Evolutionary conservation across 2,888 invertebrate genomes (phyloP).

Genomic region (Brachypterus glaber): DNA sequence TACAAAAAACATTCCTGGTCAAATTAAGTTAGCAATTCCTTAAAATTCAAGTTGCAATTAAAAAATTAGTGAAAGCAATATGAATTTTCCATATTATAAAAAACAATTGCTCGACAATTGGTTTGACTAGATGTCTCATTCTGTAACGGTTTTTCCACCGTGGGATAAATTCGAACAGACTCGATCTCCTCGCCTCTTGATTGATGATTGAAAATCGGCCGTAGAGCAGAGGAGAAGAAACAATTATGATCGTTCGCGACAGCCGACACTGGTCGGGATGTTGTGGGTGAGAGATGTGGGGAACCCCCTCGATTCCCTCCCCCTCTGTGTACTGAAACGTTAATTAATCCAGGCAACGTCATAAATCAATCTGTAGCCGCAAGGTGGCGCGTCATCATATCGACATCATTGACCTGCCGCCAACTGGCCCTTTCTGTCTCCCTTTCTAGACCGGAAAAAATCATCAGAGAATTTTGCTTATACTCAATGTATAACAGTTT

Average conservation of each 20-base stretch:
- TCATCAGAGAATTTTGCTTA: no score
- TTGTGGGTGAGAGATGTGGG: slow-evolving; percentile 25
- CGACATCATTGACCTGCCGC: slow-evolving; percentile 41
- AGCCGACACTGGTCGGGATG: slow-evolving; percentile 31
- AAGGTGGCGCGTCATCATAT: slow-evolving; percentile 43
- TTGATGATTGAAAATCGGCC: slow-evolving; percentile 34
- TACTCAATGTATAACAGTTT: no score
- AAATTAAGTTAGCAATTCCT: no score
- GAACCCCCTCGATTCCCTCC: slow-evolving; percentile 34
- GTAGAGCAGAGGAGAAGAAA: slow-evolving; percentile 37
- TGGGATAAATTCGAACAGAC: slow-evolving; percentile 7
- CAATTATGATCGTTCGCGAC: slow-evolving; percentile 35
- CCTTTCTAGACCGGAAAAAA: no score
- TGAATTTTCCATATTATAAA: no score
- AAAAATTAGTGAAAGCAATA: no score
- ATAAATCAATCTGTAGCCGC: slow-evolving; percentile 42
- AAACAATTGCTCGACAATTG: no score
- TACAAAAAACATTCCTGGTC: no score
- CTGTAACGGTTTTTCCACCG: slow-evolving; percentile 11
- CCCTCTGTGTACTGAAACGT: no score
- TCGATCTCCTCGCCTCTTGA: slow-evolving; percentile 18
- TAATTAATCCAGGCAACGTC: slow-evolving; percentile 38
- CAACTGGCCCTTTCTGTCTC: slow-evolving; percentile 8
- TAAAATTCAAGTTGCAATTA: no score
- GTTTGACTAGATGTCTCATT: no score